These are phyloP conservation scores for Drosophila testacea DNA, from an alignment of 2,888 invertebrate species.

Conservation along the genomic window DNA sequence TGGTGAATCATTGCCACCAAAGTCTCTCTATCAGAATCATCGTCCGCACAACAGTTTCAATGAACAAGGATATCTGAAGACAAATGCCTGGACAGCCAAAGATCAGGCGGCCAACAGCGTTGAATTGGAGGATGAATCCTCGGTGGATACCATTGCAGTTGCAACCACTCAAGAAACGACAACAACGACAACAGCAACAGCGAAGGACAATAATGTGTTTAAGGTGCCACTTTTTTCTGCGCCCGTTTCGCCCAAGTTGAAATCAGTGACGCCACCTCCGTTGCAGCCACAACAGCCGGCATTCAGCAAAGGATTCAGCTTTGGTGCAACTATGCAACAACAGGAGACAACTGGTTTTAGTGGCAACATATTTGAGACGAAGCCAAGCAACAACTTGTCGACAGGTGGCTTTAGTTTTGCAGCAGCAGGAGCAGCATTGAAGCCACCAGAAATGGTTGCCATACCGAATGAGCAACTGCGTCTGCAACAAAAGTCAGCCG, in stretches of 20 bases:
- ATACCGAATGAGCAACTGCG: constrained; percentile 5
- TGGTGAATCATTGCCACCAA: constrained; percentile 87
- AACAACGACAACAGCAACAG: not conserved
- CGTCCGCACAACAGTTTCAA: constrained; percentile 91
- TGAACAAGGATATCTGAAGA: constrained; percentile 88
- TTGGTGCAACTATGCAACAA: not conserved
- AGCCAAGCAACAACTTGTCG: not conserved
- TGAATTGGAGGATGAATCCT: constrained; percentile 1
- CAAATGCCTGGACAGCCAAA: constrained; percentile 86
- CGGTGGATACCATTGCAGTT: not conserved
- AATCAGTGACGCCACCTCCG: constrained; percentile 50
- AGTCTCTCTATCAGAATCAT: constrained; percentile 86
- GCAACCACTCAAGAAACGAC: not conserved
- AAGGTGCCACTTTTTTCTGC: constrained; percentile 79
- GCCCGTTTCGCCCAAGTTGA: constrained; percentile 45
- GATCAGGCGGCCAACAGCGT: constrained; percentile 83
- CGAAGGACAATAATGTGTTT: constrained; percentile 71
- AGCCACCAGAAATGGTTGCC: not conserved
- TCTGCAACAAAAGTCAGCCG: constrained; percentile 34
- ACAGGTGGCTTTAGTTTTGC: constrained; percentile 10
- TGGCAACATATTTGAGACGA: constrained; percentile 27
- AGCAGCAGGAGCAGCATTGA: constrained; percentile 23
- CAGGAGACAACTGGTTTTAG: not conserved
- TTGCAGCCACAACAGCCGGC: not conserved
- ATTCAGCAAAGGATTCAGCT: constrained; percentile 8